phyloP scores from a whole-genome alignment of 2,797 vertebrate species.

The Vespertilio murinus region DNA sequence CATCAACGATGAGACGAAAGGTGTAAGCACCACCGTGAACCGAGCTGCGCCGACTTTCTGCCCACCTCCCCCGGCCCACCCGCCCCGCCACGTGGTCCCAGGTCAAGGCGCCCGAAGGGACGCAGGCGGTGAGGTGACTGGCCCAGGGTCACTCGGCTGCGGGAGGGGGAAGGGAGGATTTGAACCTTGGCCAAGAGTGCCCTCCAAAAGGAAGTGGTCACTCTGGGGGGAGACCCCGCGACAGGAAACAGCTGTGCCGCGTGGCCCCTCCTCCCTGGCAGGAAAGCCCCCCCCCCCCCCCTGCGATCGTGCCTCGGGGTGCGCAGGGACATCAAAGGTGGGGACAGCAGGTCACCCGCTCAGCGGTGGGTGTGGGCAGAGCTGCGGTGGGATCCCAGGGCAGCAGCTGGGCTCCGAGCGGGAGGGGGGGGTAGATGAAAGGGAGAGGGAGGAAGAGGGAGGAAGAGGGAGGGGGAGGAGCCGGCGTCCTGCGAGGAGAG shows the following conservation, averaged over 20 bases:
- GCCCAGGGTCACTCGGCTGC: background rate
- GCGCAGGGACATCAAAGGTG: background rate
- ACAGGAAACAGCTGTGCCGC: background rate
- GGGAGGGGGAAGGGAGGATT: too few species aligned
- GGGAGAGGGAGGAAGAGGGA: background rate
- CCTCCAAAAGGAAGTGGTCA: background rate
- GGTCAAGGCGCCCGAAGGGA: too few species aligned
- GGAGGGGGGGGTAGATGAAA: background rate
- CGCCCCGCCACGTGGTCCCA: background rate
- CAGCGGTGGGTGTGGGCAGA: background rate
- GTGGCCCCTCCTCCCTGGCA: background rate
- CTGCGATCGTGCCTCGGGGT: background rate
- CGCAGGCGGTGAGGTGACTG: accelerated
- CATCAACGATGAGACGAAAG: too few species aligned
- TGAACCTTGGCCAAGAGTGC: background rate
- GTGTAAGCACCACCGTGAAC: accelerated
- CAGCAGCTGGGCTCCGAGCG: background rate
- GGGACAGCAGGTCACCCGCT: background rate
- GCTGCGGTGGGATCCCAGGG: background rate
- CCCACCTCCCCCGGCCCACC: background rate
- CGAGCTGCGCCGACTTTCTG: too few species aligned
- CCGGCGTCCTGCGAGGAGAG: accelerated
- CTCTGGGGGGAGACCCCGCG: background rate
- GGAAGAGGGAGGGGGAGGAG: background rate
- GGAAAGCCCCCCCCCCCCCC: background rate